A percentile compares a stretch with the other conserved stretches of the same genome.
phyloP scores from a whole-genome alignment of 2,888 invertebrate genomes.

The Hetaerina titia region DNA sequence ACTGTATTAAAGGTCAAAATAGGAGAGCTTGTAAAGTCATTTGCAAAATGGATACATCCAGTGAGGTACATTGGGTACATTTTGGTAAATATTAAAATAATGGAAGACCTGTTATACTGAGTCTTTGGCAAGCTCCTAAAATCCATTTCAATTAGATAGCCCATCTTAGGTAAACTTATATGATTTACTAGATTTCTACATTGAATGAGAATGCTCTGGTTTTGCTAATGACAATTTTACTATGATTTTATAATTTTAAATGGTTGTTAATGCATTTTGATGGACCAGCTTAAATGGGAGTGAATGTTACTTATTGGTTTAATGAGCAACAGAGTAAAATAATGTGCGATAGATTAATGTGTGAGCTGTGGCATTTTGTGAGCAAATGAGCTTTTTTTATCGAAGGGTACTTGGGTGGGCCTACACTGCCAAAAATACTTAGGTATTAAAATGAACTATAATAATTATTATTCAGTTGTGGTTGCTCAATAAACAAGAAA shows the following conservation, averaged over 20 bases:
- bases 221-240: slow-evolving; percentile 50
- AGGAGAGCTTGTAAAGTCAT: slow-evolving; percentile 66
- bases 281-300: slow-evolving; percentile 58
- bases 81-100: slow-evolving; percentile 19
- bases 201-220: neutral
- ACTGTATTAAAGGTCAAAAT: slow-evolving; percentile 55
- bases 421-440: slow-evolving; percentile 63
- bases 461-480: slow-evolving; percentile 36
- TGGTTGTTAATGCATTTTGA: slow-evolving; percentile 61
- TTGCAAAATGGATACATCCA: slow-evolving; percentile 46
- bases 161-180: neutral
- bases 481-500: slow-evolving; percentile 46
- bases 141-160: slow-evolving; percentile 40
- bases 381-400: slow-evolving; percentile 54
- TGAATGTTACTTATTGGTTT: slow-evolving; percentile 34
- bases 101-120: slow-evolving; percentile 23
- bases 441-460: slow-evolving; percentile 57
- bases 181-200: slow-evolving; percentile 43
- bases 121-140: slow-evolving; percentile 53
- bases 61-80: slow-evolving; percentile 45
- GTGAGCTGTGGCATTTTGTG: slow-evolving; percentile 55
- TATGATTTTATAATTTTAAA: slow-evolving; percentile 60
- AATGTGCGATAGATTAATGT: slow-evolving; percentile 54
- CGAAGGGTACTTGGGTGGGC: slow-evolving; percentile 66
- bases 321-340: slow-evolving; percentile 47